phyloP scores from a whole-genome alignment of 2,888 invertebrate genomes.

The Idaea biselata region DNA sequence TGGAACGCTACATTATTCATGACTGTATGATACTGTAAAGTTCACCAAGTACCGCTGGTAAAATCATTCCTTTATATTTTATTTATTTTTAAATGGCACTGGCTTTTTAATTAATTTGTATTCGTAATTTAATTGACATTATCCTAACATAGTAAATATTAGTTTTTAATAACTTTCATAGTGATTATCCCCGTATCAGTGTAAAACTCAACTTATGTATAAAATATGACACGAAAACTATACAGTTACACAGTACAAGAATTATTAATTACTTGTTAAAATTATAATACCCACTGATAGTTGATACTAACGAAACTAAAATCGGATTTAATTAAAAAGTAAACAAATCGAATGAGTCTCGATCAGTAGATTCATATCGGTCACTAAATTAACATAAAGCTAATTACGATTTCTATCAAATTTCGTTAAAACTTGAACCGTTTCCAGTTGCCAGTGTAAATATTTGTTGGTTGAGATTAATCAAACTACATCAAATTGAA shows the following conservation, averaged over 20 bases:
- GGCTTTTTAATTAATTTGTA: background rate
- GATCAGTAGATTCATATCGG: background rate
- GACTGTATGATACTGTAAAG: constrained; percentile 72
- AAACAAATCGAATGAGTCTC: background rate
- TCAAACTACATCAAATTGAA: background rate
- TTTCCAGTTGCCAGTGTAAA: constrained; percentile 7
- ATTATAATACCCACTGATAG: constrained; percentile 14
- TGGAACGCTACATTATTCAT: constrained; percentile 76
- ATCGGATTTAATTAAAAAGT: constrained; percentile 6
- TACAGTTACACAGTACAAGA: background rate
- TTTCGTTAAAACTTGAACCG: constrained; percentile 7
- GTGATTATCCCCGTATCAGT: too few species aligned
- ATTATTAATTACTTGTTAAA: background rate
- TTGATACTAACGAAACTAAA: constrained; percentile 22
- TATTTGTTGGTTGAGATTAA: constrained; percentile 6
- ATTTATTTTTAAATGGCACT: background rate
- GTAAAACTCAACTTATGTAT: too few species aligned
- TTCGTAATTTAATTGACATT: constrained; percentile 17
- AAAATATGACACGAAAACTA: too few species aligned
- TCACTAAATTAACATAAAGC: background rate
- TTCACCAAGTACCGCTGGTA: constrained; percentile 54
- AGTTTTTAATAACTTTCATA: too few species aligned
- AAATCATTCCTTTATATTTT: constrained; percentile 1
- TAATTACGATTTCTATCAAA: constrained; percentile 1
- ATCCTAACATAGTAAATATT: too few species aligned